Base-by-base conservation (phyloP, 2,797 vertebrate species). In the Vireo griseus region DNA sequence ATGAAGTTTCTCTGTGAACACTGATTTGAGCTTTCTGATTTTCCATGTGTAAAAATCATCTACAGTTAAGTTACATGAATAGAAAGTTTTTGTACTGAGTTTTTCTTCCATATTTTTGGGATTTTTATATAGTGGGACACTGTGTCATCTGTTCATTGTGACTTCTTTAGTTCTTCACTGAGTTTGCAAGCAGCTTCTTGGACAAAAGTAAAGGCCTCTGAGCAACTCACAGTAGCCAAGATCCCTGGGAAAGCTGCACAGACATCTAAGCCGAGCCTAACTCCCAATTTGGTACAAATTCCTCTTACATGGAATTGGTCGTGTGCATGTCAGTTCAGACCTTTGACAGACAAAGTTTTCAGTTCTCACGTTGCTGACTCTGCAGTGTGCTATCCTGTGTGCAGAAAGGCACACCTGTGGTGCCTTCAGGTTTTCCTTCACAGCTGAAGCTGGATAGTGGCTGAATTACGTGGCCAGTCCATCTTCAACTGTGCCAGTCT, bases 361-460 rank as follows among this genome's bases (percentile, higher is more conserved):
- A 1, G 0, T 52, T 58, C 86, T 50, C 42, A 4, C 24, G 19
- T 20, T n/a, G 26, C 45, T 88, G 69, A 35, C 71, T 52, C 54
- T 78, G 54, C 31, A 54, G 0, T 10, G 18, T 22, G 48, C 20
- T 40, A 2, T 44, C 11, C 1, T 4, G 26, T 16, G 4, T 3
- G 2, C 63, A 61, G 42, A 76, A 73, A 67, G 26, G 17, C 40
- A 80, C 57, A 19, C 29, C 29, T 22, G 17, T 48, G 17, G 4
- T 24, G 66, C 24, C 42, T 54, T 48, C 69, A 47, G 9, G 12
- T 74, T 77, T 86, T n/a, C 48, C 62, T 63, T 73, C 24, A 31
- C 52, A 42, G 26, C 3, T 40, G 20, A 77, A 76, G 37, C 20
- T 52, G 40, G 5, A 29, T 21, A 25, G 44, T 40, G 40, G 16